Conservation (phyloP, 2,797 vertebrate species). For the Neostethus bicornis region DNA sequence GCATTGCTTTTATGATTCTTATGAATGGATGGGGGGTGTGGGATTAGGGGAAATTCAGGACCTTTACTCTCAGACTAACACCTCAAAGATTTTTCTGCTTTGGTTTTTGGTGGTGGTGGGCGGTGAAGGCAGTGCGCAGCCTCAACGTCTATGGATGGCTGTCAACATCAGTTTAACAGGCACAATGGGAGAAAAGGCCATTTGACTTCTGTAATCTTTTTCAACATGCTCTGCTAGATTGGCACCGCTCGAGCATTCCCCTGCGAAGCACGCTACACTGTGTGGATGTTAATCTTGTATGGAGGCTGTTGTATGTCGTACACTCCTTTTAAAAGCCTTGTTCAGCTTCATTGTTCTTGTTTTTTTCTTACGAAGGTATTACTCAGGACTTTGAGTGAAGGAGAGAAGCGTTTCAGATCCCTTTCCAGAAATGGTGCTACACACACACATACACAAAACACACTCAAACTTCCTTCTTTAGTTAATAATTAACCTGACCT, state of each 20-base stretch:
- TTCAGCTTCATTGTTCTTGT: conserved; percentile 36
- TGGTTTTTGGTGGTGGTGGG: conserved; percentile 72
- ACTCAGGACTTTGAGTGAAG: conserved; percentile 14
- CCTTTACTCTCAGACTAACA: conserved; percentile 65
- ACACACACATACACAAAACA: conserved; percentile 29
- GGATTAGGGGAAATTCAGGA: conserved; percentile 71
- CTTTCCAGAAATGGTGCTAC: conserved; percentile 20
- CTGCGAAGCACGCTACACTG: conserved; percentile 30
- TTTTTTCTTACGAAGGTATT: conserved; percentile 27
- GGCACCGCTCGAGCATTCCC: conserved; percentile 52
- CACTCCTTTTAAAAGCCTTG: conserved; percentile 32
- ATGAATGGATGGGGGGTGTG: conserved; percentile 50
- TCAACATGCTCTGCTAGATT: conserved; percentile 65
- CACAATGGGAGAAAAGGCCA: conserved; percentile 77
- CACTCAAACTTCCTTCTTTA: conserved; percentile 47
- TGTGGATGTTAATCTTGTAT: conserved; percentile 51
- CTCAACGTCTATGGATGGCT: conserved; percentile 66
- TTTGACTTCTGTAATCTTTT: conserved; percentile 79
- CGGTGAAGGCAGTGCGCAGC: conserved; percentile 48
- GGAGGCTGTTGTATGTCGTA: conserved; percentile 32
- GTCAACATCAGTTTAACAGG: conserved; percentile 76
- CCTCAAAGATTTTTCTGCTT: conserved; percentile 72
- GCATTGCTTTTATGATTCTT: conserved; percentile 72
- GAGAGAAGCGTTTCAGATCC: conserved; percentile 5
- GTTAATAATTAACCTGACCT: conserved; percentile 57